Conservation (phyloP, 2,888 invertebrate genomes). For the Mythimna pallens region DNA sequence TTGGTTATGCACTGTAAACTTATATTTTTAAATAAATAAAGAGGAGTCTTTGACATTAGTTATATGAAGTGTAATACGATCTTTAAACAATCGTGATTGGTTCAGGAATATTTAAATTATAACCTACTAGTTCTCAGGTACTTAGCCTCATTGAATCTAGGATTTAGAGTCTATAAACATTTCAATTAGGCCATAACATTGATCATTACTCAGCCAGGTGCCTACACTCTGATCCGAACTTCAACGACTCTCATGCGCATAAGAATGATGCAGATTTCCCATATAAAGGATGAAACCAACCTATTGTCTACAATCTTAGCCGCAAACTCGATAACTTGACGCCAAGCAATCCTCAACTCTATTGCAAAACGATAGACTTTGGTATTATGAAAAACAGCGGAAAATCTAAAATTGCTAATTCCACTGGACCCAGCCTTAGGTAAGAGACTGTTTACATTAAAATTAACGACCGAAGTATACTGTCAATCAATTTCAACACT, state of each 20-base stretch:
- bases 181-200: constrained; percentile 66
- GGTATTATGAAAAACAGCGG: background rate
- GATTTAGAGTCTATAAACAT: constrained; percentile 60
- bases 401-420: constrained; percentile 41
- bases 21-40: no score
- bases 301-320: constrained; percentile 62
- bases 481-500: constrained; percentile 57
- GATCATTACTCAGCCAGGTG: constrained; percentile 68
- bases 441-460: constrained; percentile 72
- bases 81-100: constrained; percentile 54
- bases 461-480: constrained; percentile 61
- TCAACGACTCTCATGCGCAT: constrained; percentile 64
- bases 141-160: constrained; percentile 40
- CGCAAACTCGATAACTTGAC: background rate
- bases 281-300: constrained; percentile 77
- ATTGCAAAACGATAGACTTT: background rate
- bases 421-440: constrained; percentile 65
- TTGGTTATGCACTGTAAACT: no score
- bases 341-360: constrained; percentile 26
- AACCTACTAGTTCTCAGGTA: background rate
- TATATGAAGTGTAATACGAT: constrained; percentile 24
- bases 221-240: constrained; percentile 60
- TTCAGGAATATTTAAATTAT: constrained; percentile 28
- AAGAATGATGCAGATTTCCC: constrained; percentile 80
- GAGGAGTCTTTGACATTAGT: background rate